Evolutionary conservation across 37 sponge, comb jelly and placozoan genomes (phyloP).

Genomic region (Tethya wilhelma): DNA sequence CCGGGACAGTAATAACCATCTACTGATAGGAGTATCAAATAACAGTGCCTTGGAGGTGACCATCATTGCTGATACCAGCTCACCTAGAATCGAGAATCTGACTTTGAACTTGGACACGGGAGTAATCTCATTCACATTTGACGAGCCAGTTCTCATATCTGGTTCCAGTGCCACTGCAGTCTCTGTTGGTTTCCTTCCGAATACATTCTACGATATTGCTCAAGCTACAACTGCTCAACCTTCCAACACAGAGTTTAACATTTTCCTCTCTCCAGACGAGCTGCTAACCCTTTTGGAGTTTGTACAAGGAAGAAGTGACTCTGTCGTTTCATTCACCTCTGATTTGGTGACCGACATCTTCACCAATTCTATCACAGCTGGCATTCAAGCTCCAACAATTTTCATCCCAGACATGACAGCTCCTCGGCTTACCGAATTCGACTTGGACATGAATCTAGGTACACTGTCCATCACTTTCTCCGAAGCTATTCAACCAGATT

Average conservation of each 20-base stretch:
- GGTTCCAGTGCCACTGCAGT: slow-evolving; percentile 18
- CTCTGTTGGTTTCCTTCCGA: neutral
- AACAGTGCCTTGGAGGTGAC: slow-evolving; percentile 54
- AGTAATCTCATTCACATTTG: slow-evolving; percentile 58
- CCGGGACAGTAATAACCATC: slow-evolving; percentile 55
- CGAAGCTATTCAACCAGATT: slow-evolving; percentile 57
- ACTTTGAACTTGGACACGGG: slow-evolving; percentile 65
- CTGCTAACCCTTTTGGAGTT: slow-evolving; percentile 27
- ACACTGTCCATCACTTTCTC: slow-evolving; percentile 58
- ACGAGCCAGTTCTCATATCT: slow-evolving; percentile 57
- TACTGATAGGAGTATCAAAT: slow-evolving; percentile 60
- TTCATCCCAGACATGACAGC: slow-evolving; percentile 67
- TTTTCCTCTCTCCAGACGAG: slow-evolving; percentile 3
- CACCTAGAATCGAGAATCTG: slow-evolving; percentile 46
- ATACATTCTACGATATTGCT: slow-evolving; percentile 7
- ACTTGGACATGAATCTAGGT: slow-evolving; percentile 76
- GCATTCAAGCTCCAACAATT: neutral
- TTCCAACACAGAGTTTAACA: neutral
- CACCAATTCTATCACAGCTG: slow-evolving; percentile 4
- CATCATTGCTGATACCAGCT: slow-evolving; percentile 51
- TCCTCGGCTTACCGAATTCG: slow-evolving; percentile 59
- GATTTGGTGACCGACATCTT: slow-evolving; percentile 63
- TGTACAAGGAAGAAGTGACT: slow-evolving; percentile 21
- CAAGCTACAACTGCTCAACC: slow-evolving; percentile 11
- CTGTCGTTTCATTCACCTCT: slow-evolving; percentile 17